Evolutionary conservation across 2,113 vertebrate genomes (phyloP).

Genomic region (Cinclus mexicanus): DNA sequence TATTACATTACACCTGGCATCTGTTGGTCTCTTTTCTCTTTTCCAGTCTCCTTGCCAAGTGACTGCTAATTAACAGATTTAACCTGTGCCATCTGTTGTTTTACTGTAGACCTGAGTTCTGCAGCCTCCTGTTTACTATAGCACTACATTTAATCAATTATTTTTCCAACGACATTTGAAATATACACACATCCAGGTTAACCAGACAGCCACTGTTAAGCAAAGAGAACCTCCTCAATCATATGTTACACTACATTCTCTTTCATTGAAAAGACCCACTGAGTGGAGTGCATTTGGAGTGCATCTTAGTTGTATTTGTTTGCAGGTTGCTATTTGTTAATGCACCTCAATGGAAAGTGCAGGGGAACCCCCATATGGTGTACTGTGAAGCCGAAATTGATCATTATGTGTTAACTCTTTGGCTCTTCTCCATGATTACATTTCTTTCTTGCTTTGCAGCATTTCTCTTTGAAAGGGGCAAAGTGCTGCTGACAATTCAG

Average conservation of each 20-base stretch:
- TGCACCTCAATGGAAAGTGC: neutral
- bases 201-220: neutral
- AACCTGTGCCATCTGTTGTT: conserved; percentile 53
- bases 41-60: neutral
- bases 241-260: neutral
- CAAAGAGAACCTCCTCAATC: neutral
- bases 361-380: neutral
- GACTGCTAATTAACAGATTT: conserved; percentile 32
- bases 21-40: neutral
- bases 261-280: neutral
- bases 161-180: neutral
- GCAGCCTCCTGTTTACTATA: neutral
- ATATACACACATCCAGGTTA: neutral
- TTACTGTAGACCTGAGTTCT: neutral
- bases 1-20: neutral
- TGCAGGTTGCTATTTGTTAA: neutral
- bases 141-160: conserved; percentile 13
- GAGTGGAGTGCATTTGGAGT: neutral
- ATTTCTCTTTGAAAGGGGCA: neutral
- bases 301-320: neutral
- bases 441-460: neutral
- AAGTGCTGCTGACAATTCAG: neutral
- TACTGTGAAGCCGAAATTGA: neutral
- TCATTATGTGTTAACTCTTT: neutral
- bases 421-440: neutral